Evolutionary conservation across 1,140 invertebrate genomes (phyloP).

Genomic region (Globodera rostochiensis): DNA sequence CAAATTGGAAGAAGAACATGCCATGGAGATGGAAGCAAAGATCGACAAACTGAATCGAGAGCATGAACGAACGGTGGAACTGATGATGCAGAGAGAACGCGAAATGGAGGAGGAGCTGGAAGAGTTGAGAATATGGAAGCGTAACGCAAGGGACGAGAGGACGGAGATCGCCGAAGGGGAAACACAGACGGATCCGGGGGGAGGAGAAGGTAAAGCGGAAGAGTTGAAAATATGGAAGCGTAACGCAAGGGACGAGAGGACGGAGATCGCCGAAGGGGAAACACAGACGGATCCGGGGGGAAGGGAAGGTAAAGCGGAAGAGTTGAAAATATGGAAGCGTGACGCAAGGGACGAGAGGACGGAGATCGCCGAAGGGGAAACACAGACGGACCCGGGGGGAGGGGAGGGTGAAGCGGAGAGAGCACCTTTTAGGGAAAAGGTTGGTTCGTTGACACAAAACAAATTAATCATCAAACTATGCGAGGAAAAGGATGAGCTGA

Average conservation of each 20-base stretch:
- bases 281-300: conserved; percentile 27
- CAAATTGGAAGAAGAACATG: conserved; percentile 20
- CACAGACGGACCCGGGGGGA: conserved; percentile 24
- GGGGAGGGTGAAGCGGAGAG: conserved; percentile 15
- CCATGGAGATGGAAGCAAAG: conserved; percentile 21
- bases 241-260: conserved; percentile 9
- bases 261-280: conserved; percentile 19
- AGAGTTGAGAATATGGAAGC: not conserved
- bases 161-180: conserved; percentile 18
- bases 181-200: conserved; percentile 28
- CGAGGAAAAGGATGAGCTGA: conserved; percentile 32
- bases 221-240: not conserved
- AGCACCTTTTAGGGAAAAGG: not conserved
- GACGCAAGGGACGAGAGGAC: conserved; percentile 11
- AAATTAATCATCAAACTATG: not conserved
- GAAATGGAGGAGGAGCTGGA: conserved; percentile 23
- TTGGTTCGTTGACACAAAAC: not conserved
- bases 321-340: not conserved
- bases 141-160: conserved; percentile 11
- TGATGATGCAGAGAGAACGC: conserved; percentile 28
- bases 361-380: conserved; percentile 22
- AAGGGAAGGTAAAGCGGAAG: not conserved
- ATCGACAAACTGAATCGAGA: conserved; percentile 25
- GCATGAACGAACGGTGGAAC: conserved; percentile 34
- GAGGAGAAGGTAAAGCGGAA: not conserved